Evolutionary conservation across 1,140 invertebrate species (phyloP), one percentile per base, ranked within the genome.

Genomic region (Bemisia tabaci): DNA sequence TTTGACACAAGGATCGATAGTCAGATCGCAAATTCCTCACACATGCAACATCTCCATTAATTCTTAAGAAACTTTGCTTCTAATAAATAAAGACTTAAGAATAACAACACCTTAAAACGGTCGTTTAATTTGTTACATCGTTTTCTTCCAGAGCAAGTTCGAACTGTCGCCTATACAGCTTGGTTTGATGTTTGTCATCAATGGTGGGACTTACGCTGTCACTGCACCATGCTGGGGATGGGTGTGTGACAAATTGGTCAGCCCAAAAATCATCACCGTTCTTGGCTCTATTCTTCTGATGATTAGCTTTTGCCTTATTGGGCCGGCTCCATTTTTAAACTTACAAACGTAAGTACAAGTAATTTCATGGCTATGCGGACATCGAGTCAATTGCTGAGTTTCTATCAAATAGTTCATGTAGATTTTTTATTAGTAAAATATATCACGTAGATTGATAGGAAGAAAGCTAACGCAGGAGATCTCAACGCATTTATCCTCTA

Each of bases 181-280:
- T 27, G 92, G 92, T 0, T 74, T 92, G 17, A 88, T 93, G 83
- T 95, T 95, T 75, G 84, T 95, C 21, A 87, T 94, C 60, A 92
- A 91, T 73, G 92, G 92, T 2, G 91, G 87, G 1, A 84, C 87
- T 17, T 95, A 94, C 76, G 91, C 90, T 0, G 59, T 90, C 0
- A 88, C 88, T 0, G 89, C 91, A 0, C 91, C 92, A 0, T 77
- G 79, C 17, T 94, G 88, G 85, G 91, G 92, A 25, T 88, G 84
- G 83, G 70, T 92, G 0, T 91, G 89, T 72, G 90, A 92, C 74
- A 83, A 82, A 66, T 71, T 77, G 12, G 71, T 83, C 1, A 79
- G 80, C 58, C 87, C 89, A 0, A 90, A 89, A 75, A 75, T 84
- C 59, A 80, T 87, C 12, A 87, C 84, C 0, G 74, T 85, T n/a